phyloP scores from a whole-genome alignment of 2,113 vertebrate species.

The Carassius gibelio region DNA sequence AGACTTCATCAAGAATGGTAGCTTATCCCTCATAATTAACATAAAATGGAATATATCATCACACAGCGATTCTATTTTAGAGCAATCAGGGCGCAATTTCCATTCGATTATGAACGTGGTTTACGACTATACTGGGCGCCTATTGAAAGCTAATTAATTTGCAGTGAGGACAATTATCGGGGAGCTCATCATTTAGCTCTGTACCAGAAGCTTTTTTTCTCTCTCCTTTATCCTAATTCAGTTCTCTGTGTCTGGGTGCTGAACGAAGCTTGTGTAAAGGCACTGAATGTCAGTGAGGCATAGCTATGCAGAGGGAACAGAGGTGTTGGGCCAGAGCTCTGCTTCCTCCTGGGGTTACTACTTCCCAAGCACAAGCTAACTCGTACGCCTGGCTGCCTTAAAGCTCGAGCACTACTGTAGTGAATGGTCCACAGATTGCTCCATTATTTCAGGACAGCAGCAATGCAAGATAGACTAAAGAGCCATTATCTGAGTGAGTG shows the following conservation, averaged over 20 bases:
- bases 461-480: conserved; percentile 80
- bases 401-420: conserved; percentile 74
- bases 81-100: conserved; percentile 57
- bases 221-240: conserved; percentile 58
- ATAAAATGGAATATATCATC: conserved; percentile 56
- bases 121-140: conserved; percentile 55
- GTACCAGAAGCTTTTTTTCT: not conserved
- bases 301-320: conserved; percentile 59
- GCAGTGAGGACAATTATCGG: conserved; percentile 46
- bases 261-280: conserved; percentile 53
- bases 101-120: conserved; percentile 59
- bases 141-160: conserved; percentile 59
- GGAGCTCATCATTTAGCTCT: conserved; percentile 47
- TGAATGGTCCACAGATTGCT: conserved; percentile 84
- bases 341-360: conserved; percentile 61
- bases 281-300: conserved; percentile 66
- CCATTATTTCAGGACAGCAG: conserved; percentile 84
- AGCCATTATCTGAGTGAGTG: conserved; percentile 80
- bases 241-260: conserved; percentile 55
- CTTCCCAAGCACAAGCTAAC: conserved; percentile 70
- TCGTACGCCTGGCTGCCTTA: conserved; percentile 65
- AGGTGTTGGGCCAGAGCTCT: conserved; percentile 60
- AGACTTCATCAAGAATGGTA: conserved; percentile 52
- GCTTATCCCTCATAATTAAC: conserved; percentile 60
- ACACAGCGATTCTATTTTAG: conserved; percentile 56